Conservation (phyloP, 2,797 vertebrate genomes). For the Acropternis orthonyx region DNA sequence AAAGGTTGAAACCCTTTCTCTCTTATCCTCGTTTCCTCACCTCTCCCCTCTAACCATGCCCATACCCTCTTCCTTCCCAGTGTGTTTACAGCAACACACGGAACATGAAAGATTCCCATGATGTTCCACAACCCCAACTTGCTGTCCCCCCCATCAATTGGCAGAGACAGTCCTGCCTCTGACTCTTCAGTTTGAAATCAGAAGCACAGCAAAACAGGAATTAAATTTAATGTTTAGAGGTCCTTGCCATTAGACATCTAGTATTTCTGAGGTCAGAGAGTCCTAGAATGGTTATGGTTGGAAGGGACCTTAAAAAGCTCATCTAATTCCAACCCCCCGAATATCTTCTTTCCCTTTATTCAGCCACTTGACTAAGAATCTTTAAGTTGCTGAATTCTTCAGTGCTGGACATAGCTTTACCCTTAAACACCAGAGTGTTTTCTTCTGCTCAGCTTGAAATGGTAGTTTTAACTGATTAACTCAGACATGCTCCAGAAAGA, state of each 20-base stretch:
- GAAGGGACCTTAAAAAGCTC: not conserved
- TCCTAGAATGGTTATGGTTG: not conserved
- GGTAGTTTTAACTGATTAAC: not conserved
- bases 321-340: not conserved
- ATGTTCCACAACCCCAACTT: not conserved
- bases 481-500: slow-evolving; percentile 14
- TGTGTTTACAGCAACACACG: not conserved
- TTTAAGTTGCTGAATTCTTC: not conserved
- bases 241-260: not conserved
- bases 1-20: not conserved
- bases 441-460: not conserved
- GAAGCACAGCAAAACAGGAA: not conserved
- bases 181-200: not conserved
- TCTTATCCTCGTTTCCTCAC: not conserved
- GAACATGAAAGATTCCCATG: not conserved
- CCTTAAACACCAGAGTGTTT: not conserved
- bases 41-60: not conserved
- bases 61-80: not conserved
- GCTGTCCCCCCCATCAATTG: not conserved
- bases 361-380: not conserved
- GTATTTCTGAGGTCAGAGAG: not conserved
- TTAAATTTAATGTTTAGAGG: not conserved
- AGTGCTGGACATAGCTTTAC: not conserved
- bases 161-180: not conserved
- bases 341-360: not conserved